These are phyloP conservation scores for Spodoptera exigua DNA, from an alignment of 2,888 invertebrate species.

Conservation along the genomic window DNA sequence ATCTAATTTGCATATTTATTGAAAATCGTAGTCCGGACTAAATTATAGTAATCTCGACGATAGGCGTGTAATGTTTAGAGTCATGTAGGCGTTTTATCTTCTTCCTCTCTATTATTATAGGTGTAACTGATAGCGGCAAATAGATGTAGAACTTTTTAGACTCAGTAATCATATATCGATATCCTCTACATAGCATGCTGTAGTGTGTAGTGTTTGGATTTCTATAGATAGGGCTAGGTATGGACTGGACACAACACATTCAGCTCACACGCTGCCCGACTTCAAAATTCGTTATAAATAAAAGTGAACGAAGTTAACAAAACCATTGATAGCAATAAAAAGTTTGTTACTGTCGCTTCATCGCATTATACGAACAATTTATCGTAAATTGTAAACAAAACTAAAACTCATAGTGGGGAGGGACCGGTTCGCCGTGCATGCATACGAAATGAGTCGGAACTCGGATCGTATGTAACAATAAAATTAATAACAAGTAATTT, in stretches of 20 bases:
- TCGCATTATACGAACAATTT: conserved; percentile 35
- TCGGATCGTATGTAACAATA: conserved; percentile 62
- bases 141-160: conserved; percentile 64
- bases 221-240: conserved; percentile 79
- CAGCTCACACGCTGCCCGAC: conserved; percentile 2
- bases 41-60: conserved; percentile 67
- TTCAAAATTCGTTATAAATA: conserved; percentile 3
- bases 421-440: conserved; percentile 63
- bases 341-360: conserved; percentile 28
- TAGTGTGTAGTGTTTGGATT: conserved; percentile 79
- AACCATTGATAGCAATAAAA: conserved; percentile 40
- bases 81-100: conserved; percentile 66
- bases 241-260: conserved; percentile 71
- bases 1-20: conserved; percentile 79
- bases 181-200: conserved; percentile 75
- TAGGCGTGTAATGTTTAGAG: conserved; percentile 67
- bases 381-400: conserved; percentile 47
- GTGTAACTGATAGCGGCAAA: conserved; percentile 68
- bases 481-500: conserved; percentile 76
- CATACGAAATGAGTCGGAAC: conserved; percentile 66
- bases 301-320: conserved; percentile 10
- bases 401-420: conserved; percentile 43
- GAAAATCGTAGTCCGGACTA: conserved; percentile 75
- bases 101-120: conserved; percentile 67
- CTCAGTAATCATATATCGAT: conserved; percentile 64